These are phyloP conservation scores for Parelbella ahira DNA, from an alignment of 2,888 invertebrate species.

Conservation along the genomic window DNA sequence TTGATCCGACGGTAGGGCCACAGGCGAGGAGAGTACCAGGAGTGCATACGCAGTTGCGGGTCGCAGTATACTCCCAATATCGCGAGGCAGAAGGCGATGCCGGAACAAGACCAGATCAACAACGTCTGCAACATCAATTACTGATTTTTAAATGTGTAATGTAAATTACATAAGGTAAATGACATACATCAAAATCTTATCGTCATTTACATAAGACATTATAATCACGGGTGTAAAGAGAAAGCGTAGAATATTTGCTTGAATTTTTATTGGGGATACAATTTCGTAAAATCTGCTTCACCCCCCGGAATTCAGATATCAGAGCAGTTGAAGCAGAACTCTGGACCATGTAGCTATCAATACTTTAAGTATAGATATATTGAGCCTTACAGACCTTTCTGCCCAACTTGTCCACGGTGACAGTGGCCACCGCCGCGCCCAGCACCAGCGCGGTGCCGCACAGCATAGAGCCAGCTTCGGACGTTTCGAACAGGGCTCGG, in stretches of 20 bases:
- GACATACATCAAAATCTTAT: no score
- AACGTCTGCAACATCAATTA: constrained; percentile 69
- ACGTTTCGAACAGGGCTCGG: constrained; percentile 48
- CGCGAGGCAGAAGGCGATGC: constrained; percentile 65
- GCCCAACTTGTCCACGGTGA: constrained; percentile 63
- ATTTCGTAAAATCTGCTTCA: no score
- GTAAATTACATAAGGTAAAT: no score
- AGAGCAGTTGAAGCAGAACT: no score
- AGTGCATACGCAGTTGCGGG: constrained; percentile 54
- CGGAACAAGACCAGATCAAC: constrained; percentile 66
- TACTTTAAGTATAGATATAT: no score
- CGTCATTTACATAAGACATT: no score
- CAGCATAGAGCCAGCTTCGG: constrained; percentile 63
- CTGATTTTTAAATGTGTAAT: no score
- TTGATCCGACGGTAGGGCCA: constrained; percentile 50
- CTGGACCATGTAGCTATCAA: no score
- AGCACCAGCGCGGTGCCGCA: constrained; percentile 66
- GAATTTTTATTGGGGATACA: no score
- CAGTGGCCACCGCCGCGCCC: constrained; percentile 63
- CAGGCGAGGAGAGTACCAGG: constrained; percentile 57
- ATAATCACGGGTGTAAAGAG: no score
- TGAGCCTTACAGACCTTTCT: constrained; percentile 50
- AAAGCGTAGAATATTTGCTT: no score
- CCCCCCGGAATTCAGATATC: no score
- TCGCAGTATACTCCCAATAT: constrained; percentile 68